Conservation (phyloP, 2,888 invertebrate species). For the Villa cingulata region DNA sequence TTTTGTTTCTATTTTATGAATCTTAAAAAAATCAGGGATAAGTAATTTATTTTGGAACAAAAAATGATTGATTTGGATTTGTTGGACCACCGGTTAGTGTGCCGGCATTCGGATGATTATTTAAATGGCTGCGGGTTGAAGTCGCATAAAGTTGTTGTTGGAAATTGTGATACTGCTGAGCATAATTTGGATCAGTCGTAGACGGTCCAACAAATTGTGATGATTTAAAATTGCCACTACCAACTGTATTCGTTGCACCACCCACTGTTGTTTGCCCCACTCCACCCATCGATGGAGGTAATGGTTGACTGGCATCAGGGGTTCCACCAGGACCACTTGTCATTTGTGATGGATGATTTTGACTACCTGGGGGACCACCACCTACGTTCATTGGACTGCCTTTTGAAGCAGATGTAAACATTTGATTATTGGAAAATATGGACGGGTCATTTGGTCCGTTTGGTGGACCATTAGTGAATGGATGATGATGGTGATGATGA, state of each 20-base stretch:
- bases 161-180: slow-evolving; percentile 90
- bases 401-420: slow-evolving; percentile 45
- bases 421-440: slow-evolving; percentile 31
- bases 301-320: slow-evolving; percentile 52
- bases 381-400: slow-evolving; percentile 39
- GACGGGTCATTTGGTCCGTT: slow-evolving; percentile 22
- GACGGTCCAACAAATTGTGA: slow-evolving; percentile 72
- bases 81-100: slow-evolving; percentile 18
- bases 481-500: slow-evolving; percentile 25
- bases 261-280: slow-evolving; percentile 22
- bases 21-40: too few species aligned
- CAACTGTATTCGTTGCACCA: background rate
- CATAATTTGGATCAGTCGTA: slow-evolving; percentile 82
- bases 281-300: slow-evolving; percentile 67
- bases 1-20: background rate
- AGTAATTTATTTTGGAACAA: slow-evolving; percentile 27
- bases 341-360: slow-evolving; percentile 18
- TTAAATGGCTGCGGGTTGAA: slow-evolving; percentile 50
- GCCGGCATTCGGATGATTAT: slow-evolving; percentile 19
- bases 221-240: slow-evolving; percentile 45
- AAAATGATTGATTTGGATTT: slow-evolving; percentile 33
- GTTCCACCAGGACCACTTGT: slow-evolving; percentile 20
- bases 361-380: slow-evolving; percentile 13
- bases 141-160: slow-evolving; percentile 91
- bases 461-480: slow-evolving; percentile 20